These are phyloP conservation scores for Euleptes europaea DNA, from an alignment of 2,113 vertebrate genomes.

Conservation along the genomic window DNA sequence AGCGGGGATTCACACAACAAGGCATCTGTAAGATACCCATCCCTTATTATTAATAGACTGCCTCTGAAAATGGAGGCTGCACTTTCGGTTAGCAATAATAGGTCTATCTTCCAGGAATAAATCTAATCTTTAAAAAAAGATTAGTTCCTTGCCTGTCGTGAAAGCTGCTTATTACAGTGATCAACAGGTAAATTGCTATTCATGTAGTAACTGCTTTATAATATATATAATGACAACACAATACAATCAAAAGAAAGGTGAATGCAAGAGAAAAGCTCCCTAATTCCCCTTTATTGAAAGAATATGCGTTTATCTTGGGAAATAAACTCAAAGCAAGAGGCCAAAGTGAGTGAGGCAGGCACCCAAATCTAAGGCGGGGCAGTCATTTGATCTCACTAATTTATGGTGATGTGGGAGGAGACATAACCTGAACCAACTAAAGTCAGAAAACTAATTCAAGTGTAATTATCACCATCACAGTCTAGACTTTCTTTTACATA, in stretches of 20 bases:
- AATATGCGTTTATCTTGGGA: neutral
- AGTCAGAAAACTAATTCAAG: constrained; percentile 58
- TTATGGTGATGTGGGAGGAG: constrained; percentile 54
- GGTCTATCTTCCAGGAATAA: too few species aligned
- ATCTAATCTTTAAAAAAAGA: too few species aligned
- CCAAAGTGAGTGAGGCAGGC: constrained; percentile 11
- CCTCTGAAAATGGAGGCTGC: too few species aligned
- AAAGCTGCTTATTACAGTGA: neutral
- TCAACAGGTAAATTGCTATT: neutral
- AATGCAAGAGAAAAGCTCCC: constrained; percentile 11
- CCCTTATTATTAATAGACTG: too few species aligned
- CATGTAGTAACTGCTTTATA: neutral
- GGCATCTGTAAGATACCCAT: too few species aligned
- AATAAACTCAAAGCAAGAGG: constrained; percentile 9
- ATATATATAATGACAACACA: neutral
- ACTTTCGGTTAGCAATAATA: too few species aligned
- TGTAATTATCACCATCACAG: constrained; percentile 32
- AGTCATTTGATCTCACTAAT: constrained; percentile 62
- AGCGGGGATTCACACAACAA: too few species aligned
- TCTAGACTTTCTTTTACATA: constrained; percentile 35
- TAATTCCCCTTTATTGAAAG: neutral
- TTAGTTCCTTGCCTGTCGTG: neutral
- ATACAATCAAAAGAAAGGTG: neutral
- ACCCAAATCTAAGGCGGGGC: neutral
- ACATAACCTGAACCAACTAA: constrained; percentile 57